Conservation (phyloP, 2,888 invertebrate genomes). For the Cremastobaeus sp. region DNA sequence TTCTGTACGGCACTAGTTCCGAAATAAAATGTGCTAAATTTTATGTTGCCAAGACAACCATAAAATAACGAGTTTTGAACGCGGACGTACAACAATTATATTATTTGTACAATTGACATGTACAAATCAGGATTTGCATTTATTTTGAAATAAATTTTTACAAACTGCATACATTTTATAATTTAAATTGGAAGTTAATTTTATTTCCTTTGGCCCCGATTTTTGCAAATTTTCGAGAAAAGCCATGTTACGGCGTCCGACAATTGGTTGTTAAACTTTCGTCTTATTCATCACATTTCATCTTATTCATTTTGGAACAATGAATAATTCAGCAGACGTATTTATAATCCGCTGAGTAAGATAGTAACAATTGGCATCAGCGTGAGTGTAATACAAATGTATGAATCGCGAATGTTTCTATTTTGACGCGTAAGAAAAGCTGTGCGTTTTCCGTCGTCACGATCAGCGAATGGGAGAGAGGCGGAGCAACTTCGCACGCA, state of each 20-base stretch:
- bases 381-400: slow-evolving; percentile 24
- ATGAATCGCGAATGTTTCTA: slow-evolving; percentile 57
- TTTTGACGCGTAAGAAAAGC: slow-evolving; percentile 57
- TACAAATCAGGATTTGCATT: too few relatives aligned
- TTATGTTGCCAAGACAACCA: too few relatives aligned
- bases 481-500: slow-evolving; percentile 57
- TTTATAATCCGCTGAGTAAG: slow-evolving; percentile 43
- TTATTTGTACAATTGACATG: too few relatives aligned
- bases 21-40: too few relatives aligned
- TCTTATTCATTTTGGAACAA: slow-evolving; percentile 30
- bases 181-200: too few relatives aligned
- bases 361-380: slow-evolving; percentile 43
- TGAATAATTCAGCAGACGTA: slow-evolving; percentile 37
- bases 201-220: too few relatives aligned
- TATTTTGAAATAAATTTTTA: too few relatives aligned
- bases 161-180: too few relatives aligned
- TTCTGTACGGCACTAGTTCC: too few relatives aligned
- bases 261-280: slow-evolving; percentile 33
- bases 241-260: not conserved
- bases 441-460: slow-evolving; percentile 51
- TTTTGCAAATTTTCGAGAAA: too few relatives aligned
- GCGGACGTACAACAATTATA: too few relatives aligned
- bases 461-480: slow-evolving; percentile 47
- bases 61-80: too few relatives aligned
- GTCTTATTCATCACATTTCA: slow-evolving; percentile 37